Evolutionary conservation across 2,797 vertebrate genomes (phyloP).

Genomic region (Sylvia borin): DNA sequence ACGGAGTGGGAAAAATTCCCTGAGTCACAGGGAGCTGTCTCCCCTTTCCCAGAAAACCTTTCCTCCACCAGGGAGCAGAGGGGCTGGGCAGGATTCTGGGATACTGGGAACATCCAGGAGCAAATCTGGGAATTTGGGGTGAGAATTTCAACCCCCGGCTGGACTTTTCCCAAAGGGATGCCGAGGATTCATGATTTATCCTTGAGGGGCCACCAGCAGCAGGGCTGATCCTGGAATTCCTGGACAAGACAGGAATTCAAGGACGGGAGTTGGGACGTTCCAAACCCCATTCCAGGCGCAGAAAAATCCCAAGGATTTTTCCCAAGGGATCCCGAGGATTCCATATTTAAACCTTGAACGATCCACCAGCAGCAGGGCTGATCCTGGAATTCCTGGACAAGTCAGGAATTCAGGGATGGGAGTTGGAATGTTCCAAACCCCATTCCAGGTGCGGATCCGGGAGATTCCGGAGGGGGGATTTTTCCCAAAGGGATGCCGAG

Average conservation of each 20-base stretch:
- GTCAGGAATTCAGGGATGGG: no score
- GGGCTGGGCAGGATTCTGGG: background rate
- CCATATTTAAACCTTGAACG: no score
- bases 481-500: background rate
- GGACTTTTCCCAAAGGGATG: background rate
- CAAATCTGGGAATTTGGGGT: background rate
- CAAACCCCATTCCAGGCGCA: background rate
- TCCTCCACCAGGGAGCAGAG: rapidly evolving
- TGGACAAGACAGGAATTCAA: no score
- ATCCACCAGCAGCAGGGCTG: no score
- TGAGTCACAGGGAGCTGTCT: no score
- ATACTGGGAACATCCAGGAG: background rate
- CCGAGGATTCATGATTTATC: background rate
- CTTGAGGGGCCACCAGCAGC: rapidly evolving
- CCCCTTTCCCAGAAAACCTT: background rate
- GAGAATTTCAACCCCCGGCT: background rate
- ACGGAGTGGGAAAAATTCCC: background rate
- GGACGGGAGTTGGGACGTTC: background rate
- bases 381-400: no score
- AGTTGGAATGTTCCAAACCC: no score
- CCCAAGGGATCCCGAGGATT: no score
- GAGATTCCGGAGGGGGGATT: no score
- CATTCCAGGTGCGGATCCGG: background rate
- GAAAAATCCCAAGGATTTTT: no score
- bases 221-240: background rate